A percentile compares a stretch with the other conserved stretches of the same genome.
Evolutionary conservation across 2,113 vertebrate genomes (phyloP).

Genomic region (Corythornis cristatus): DNA sequence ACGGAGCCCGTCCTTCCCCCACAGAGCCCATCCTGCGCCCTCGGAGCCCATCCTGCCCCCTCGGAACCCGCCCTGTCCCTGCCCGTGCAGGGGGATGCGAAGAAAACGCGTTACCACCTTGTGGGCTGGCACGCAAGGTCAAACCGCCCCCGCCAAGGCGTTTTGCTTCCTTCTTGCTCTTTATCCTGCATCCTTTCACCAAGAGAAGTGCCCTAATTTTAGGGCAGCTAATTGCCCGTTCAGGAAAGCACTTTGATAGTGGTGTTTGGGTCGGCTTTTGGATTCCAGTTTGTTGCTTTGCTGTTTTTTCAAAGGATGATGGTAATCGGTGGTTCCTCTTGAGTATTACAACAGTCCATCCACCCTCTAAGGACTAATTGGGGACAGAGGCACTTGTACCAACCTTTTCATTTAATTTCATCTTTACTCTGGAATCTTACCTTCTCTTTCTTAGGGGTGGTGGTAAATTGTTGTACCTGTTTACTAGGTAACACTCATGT

Average conservation of each 20-base stretch:
- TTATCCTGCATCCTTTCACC: not conserved
- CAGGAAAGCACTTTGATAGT: not conserved
- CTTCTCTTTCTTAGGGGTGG: not conserved
- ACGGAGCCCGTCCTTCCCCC: too few species aligned
- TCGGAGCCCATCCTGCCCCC: not conserved
- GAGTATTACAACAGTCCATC: not conserved
- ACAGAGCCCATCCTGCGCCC: not conserved
- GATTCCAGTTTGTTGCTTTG: not conserved
- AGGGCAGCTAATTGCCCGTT: not conserved
- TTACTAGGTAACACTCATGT: not conserved
- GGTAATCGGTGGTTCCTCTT: not conserved
- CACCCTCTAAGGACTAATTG: not conserved
- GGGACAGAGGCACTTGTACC: not conserved
- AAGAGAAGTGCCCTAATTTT: not conserved
- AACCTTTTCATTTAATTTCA: not conserved
- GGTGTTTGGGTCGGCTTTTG: not conserved
- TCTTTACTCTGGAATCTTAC: not conserved
- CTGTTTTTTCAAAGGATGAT: not conserved
- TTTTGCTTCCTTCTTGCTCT: not conserved
- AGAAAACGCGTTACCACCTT: not conserved
- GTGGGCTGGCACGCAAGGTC: not conserved
- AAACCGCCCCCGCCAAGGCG: rapidly evolving
- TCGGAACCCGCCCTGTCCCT: too few species aligned
- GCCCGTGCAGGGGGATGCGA: rapidly evolving
- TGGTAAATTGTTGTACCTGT: not conserved